phyloP scores from a whole-genome alignment of 2,113 vertebrate genomes.

The Pyxicephalus adspersus region DNA sequence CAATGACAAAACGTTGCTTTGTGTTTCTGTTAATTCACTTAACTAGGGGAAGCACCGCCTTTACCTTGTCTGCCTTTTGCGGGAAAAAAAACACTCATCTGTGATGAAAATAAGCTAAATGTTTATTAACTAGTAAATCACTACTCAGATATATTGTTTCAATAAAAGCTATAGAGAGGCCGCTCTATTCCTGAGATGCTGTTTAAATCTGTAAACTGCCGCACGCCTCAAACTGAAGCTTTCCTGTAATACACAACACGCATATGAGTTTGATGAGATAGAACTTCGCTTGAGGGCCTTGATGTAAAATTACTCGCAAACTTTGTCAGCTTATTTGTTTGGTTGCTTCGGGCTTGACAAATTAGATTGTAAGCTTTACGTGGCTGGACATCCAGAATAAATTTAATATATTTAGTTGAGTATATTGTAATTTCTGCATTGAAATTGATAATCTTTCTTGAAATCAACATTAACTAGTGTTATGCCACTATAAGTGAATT shows the following conservation, averaged over 20 bases:
- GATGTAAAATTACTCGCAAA: constrained; percentile 36
- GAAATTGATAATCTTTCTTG: constrained; percentile 10
- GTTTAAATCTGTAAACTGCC: constrained; percentile 20
- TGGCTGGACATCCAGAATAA: constrained; percentile 9
- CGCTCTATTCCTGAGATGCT: constrained; percentile 12
- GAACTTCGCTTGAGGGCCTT: constrained; percentile 30
- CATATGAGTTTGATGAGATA: constrained; percentile 38
- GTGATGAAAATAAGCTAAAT: constrained; percentile 36
- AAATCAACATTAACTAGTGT: not conserved
- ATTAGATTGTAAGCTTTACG: constrained; percentile 38
- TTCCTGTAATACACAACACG: not conserved
- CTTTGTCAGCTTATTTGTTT: constrained; percentile 28
- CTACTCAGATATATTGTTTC: constrained; percentile 46
- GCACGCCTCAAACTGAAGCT: not conserved
- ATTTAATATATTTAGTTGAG: constrained; percentile 6
- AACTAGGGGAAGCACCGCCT: constrained; percentile 41
- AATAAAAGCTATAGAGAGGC: constrained; percentile 46
- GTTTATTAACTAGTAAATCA: constrained; percentile 52
- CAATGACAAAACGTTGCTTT: constrained; percentile 53
- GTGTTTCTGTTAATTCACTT: constrained; percentile 48
- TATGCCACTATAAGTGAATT: not conserved
- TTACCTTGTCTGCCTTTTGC: constrained; percentile 35
- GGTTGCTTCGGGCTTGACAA: constrained; percentile 22
- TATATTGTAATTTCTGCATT: not conserved
- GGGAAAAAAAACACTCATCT: constrained; percentile 28